Evolutionary conservation across 2,113 vertebrate genomes (phyloP), one percentile per base, ranked within the genome.

Genomic region (Perca fluviatilis): DNA sequence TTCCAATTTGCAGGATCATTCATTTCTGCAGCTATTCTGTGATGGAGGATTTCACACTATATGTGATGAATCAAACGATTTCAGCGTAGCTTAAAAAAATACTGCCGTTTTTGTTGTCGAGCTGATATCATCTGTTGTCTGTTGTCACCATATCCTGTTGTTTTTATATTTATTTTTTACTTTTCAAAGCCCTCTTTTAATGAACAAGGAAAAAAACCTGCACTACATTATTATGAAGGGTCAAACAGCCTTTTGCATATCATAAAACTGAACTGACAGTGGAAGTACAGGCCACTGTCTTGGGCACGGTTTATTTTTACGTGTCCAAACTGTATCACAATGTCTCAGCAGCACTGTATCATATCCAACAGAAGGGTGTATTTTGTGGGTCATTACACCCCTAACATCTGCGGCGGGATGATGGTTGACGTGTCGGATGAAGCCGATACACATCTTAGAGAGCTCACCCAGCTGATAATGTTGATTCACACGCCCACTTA

Each of bases 401-500:
- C 6, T 6, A 73, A 72, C 68, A 62, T 78, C 60, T 63, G 62
- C 61, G 49, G 33, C 5, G 40, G 43, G 84, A 36, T 5, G 60
- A 49, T 5, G 60, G 72, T 10, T 1, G 57, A 74, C n/a, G 50
- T 70, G 82, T 84, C 36, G 16, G 12, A 60, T 43, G 25, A 27
- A 18, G 78, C 64, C 19, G 66, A 83, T 69, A 57, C 64, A 61
- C n/a, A 51, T 78, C 56, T 51, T 0, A 64, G 6, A 76, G 70
- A n/a, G 53, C 57, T 50, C 36, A 23, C 62, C 70, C 47, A 0
- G 61, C 62, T 68, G 33, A 76, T 62, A 18, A 75, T 65, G 69
- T 71, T 30, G 56, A 62, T 75, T 82, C 76, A 84, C 72, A 68
- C 69, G 16, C 43, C 53, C 11, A 58, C 85, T 73, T 23, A 13